phyloP scores from a whole-genome alignment of 2,797 vertebrate genomes.

The Scolopax rusticola region DNA sequence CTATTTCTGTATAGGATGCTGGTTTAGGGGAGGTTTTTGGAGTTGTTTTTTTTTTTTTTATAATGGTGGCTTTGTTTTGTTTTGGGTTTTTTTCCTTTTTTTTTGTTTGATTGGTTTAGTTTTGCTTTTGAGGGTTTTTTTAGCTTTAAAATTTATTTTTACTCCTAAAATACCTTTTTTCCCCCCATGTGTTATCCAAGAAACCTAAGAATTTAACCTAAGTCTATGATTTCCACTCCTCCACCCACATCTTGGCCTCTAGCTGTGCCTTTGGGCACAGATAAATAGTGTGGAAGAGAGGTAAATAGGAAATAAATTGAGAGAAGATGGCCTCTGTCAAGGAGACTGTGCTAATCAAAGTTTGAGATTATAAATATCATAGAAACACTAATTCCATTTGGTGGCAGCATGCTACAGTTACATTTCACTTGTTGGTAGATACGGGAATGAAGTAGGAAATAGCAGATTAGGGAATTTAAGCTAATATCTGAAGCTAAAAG shows the following conservation, averaged over 20 bases:
- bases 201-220: not conserved
- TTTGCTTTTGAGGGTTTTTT: fast-evolving
- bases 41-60: not conserved
- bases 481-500: not conserved
- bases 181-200: not conserved
- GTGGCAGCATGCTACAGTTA: not conserved
- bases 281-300: not conserved
- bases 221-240: fast-evolving
- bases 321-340: not conserved
- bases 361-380: not conserved
- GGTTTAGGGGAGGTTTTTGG: fast-evolving
- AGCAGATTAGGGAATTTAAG: not conserved
- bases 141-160: not conserved
- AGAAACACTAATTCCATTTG: not conserved
- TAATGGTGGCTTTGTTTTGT: not conserved
- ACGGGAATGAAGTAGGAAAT: not conserved
- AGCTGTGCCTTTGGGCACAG: not conserved
- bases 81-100: not conserved
- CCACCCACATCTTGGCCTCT: not conserved
- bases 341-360: not conserved
- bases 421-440: not conserved
- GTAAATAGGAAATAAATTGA: not conserved
- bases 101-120: not conserved
- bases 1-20: fast-evolving
- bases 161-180: not conserved